Evolutionary conservation across 2,888 invertebrate genomes (phyloP).

Genomic region (Hyalella azteca): DNA sequence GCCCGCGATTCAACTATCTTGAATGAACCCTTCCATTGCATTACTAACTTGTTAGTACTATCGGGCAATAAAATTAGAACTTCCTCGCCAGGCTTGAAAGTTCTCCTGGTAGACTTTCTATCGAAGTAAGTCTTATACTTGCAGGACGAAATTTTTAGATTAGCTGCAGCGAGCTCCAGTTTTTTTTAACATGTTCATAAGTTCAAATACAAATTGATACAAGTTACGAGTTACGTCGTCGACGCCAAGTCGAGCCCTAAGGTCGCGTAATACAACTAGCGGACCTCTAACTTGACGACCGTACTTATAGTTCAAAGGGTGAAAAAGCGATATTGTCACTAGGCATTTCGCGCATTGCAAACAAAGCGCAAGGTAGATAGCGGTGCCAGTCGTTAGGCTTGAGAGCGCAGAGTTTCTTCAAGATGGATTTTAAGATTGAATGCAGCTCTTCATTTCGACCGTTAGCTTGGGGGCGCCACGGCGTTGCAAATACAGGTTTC

Average conservation of each 20-base stretch:
- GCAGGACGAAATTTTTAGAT: too few species aligned
- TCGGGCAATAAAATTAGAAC: conserved; percentile 21
- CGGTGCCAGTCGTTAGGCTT: conserved; percentile 41
- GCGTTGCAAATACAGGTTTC: conserved; percentile 3
- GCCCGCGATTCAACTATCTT: too few species aligned
- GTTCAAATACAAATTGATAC: conserved; percentile 22
- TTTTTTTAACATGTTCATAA: too few species aligned
- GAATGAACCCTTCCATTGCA: conserved; percentile 21
- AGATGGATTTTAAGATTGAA: background rate
- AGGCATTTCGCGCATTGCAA: conserved; percentile 38
- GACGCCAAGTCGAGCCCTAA: conserved; percentile 15
- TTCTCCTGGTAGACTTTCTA: background rate
- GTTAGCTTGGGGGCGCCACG: background rate
- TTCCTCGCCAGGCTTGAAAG: conserved; percentile 2
- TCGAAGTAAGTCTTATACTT: conserved; percentile 22
- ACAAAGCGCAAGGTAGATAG: conserved; percentile 21
- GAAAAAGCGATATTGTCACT: conserved; percentile 18
- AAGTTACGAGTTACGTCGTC: background rate
- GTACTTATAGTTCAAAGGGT: background rate
- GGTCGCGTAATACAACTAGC: background rate
- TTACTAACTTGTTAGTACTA: background rate
- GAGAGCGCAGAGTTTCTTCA: background rate
- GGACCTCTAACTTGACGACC: background rate
- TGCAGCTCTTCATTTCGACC: background rate
- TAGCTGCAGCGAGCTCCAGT: too few species aligned